Percentiles rank a stretch among this genome's conserved stretches.
Evolutionary conservation across 2,888 invertebrate species (phyloP).

Genomic region (Harmothoe impar): DNA sequence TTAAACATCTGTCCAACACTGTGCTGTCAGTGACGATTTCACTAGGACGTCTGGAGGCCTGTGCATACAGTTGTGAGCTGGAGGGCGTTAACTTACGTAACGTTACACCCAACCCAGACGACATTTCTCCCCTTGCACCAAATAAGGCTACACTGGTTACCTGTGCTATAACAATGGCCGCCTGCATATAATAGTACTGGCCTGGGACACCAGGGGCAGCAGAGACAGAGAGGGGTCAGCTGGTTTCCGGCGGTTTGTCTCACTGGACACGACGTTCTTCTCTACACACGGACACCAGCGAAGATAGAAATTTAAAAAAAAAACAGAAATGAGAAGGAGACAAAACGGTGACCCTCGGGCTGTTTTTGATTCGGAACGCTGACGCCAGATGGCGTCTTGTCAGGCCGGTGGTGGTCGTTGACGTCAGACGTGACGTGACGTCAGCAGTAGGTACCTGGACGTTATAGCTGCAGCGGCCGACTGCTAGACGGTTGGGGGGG

Average conservation of each 20-base stretch:
- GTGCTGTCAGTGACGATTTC: no score
- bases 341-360: neutral
- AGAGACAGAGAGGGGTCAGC: neutral
- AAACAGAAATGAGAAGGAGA: no score
- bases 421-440: neutral
- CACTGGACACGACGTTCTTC: neutral
- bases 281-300: no score
- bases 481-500: no score
- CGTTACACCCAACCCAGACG: neutral
- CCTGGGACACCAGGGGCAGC: neutral
- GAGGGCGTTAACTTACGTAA: conserved; percentile 19
- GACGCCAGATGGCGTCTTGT: conserved; percentile 14
- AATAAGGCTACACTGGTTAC: neutral
- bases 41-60: neutral
- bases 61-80: neutral
- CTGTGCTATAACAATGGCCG: neutral
- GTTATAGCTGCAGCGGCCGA: no score
- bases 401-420: neutral
- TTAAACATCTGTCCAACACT: no score
- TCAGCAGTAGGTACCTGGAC: neutral
- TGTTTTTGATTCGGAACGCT: conserved; percentile 17
- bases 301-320: no score
- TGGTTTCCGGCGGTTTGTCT: neutral
- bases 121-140: no score
- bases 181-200: neutral